Conservation (phyloP, 2,113 vertebrate genomes). For the Coreoperca whiteheadi region DNA sequence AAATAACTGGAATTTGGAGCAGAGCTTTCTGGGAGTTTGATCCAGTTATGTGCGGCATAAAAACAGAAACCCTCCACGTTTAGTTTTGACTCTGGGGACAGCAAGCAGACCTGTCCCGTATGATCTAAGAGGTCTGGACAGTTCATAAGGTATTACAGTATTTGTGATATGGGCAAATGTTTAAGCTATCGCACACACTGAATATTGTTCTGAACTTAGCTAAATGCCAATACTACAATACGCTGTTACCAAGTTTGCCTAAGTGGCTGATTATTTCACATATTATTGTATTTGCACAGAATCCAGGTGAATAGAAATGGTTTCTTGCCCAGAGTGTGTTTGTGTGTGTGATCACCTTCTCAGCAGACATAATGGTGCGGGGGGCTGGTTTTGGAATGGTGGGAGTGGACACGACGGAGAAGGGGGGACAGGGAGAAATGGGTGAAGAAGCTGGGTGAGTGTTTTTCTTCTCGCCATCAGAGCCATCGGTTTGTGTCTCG, state of each 20-base stretch:
- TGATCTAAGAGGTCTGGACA: neutral
- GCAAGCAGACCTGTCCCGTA: neutral
- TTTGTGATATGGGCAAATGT: neutral
- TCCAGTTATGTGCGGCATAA: neutral
- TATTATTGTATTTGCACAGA: neutral
- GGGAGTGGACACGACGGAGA: neutral
- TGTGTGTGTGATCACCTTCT: slow-evolving; percentile 60
- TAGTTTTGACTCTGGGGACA: neutral
- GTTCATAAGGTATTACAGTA: neutral
- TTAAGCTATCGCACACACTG: neutral
- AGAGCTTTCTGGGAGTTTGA: neutral
- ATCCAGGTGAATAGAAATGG: neutral
- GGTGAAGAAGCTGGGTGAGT: neutral
- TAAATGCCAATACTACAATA: neutral
- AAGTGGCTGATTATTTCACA: neutral
- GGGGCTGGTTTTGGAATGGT: slow-evolving; percentile 35
- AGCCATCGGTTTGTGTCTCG: neutral
- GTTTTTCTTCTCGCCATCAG: neutral
- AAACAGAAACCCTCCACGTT: neutral
- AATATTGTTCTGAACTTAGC: neutral
- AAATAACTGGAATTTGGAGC: neutral
- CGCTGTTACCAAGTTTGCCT: neutral
- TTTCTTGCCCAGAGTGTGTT: neutral
- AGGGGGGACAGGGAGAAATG: neutral
- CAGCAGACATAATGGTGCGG: slow-evolving; percentile 52